Evolutionary conservation across 2,888 invertebrate species (phyloP).

Genomic region (Poecilobothrus nobilitatus): DNA sequence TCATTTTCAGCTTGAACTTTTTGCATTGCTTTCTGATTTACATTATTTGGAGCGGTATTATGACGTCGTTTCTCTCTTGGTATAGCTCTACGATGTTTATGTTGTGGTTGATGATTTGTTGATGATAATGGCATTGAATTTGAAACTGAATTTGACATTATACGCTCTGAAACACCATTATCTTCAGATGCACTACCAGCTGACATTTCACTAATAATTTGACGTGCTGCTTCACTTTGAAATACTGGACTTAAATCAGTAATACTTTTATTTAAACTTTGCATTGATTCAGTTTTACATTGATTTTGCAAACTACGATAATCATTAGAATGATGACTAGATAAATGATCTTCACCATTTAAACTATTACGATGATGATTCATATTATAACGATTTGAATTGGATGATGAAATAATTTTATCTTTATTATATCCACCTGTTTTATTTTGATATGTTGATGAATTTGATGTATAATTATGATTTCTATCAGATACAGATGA

Average conservation of each 20-base stretch:
- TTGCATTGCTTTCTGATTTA: conserved; percentile 54
- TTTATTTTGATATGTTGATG: not conserved
- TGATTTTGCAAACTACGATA: not conserved
- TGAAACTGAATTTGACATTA: conserved; percentile 13
- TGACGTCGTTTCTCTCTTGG: conserved; percentile 78
- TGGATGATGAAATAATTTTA: conserved; percentile 33
- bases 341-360: conserved; percentile 11
- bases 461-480: conserved; percentile 31
- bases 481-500: conserved; percentile 36
- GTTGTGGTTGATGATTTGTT: conserved; percentile 34
- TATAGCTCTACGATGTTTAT: conserved; percentile 57
- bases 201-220: conserved; percentile 74
- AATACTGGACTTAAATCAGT: conserved; percentile 68
- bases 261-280: conserved; percentile 41
- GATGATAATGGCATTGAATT: conserved; percentile 42
- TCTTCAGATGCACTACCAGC: conserved; percentile 46
- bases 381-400: conserved; percentile 24
- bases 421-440: not conserved
- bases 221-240: conserved; percentile 77
- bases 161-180: conserved; percentile 21
- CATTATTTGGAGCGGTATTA: conserved; percentile 75
- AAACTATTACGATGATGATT: conserved; percentile 22
- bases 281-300: conserved; percentile 40
- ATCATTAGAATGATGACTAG: conserved; percentile 20
- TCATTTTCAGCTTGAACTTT: conserved; percentile 48